A percentile compares a stretch with the other conserved stretches of the same genome.
phyloP scores from a whole-genome alignment of 2,113 vertebrate genomes.

The Nothoprocta perdicaria region DNA sequence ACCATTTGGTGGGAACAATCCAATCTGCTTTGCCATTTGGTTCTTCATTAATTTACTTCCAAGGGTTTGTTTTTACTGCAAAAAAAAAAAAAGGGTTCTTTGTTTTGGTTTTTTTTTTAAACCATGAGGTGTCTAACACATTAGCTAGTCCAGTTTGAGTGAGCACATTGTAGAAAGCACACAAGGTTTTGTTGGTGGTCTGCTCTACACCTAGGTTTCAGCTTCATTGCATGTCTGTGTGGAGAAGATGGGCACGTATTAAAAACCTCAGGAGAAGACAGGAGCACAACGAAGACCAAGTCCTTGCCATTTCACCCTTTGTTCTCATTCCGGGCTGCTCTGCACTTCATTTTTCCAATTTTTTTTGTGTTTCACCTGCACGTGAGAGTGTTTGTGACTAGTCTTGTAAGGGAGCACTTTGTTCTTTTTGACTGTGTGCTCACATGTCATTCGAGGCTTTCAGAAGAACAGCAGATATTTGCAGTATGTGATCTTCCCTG shows the following conservation, averaged over 20 bases:
- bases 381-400: background rate
- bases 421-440: background rate
- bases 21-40: slow-evolving; percentile 66
- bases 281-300: background rate
- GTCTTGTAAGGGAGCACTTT: background rate
- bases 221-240: background rate
- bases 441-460: background rate
- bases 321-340: background rate
- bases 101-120: background rate
- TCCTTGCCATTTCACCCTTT: background rate
- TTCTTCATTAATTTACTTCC: slow-evolving; percentile 16
- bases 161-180: rapidly evolving
- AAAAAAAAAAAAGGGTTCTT: no score
- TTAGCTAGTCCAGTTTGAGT: background rate
- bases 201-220: background rate
- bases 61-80: background rate
- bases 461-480: background rate
- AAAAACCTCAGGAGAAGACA: background rate
- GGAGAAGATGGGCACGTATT: background rate
- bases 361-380: background rate
- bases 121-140: background rate
- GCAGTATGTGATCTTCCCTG: background rate
- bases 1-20: slow-evolving; percentile 45
- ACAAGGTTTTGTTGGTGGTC: background rate
- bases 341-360: background rate